These are phyloP conservation scores for Characodon lateralis DNA, from an alignment of 2,797 vertebrate genomes.

Conservation along the genomic window DNA sequence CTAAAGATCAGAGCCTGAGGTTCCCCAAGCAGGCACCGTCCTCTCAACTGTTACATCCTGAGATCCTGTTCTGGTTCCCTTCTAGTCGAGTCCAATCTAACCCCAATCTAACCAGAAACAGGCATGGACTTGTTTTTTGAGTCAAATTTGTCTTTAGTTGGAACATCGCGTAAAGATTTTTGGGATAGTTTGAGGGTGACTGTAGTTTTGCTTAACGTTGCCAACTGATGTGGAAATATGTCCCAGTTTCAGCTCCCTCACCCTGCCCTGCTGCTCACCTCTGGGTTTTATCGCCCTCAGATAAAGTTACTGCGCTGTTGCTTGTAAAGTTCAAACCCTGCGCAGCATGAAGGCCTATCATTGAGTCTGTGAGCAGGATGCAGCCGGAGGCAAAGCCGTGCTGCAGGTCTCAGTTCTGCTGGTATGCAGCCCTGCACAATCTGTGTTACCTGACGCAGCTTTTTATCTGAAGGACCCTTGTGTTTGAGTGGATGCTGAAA, in stretches of 20 bases:
- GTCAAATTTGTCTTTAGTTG: not conserved
- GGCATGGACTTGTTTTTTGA: too few relatives aligned
- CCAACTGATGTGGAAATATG: not conserved
- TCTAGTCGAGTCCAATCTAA: too few relatives aligned
- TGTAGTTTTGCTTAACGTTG: not conserved
- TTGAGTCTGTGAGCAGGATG: not conserved
- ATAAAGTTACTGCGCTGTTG: not conserved
- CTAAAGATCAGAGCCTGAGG: too few relatives aligned
- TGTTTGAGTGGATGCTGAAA: not conserved
- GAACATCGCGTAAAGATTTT: not conserved
- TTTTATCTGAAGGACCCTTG: not conserved
- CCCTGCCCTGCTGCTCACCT: not conserved
- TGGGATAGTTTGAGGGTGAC: not conserved
- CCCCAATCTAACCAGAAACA: too few relatives aligned
- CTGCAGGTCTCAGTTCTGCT: too few relatives aligned
- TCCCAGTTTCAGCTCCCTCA: not conserved
- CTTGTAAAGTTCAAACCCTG: slow-evolving; percentile 5
- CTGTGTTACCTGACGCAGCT: not conserved
- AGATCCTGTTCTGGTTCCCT: too few relatives aligned
- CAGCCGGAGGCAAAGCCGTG: not conserved
- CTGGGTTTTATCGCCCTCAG: not conserved
- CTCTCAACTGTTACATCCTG: too few relatives aligned
- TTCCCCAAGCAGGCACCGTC: too few relatives aligned
- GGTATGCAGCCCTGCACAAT: not conserved
- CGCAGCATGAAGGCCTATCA: not conserved